phyloP scores from a whole-genome alignment of 2,888 invertebrate species.

The Hemistola chrysoprasaria region DNA sequence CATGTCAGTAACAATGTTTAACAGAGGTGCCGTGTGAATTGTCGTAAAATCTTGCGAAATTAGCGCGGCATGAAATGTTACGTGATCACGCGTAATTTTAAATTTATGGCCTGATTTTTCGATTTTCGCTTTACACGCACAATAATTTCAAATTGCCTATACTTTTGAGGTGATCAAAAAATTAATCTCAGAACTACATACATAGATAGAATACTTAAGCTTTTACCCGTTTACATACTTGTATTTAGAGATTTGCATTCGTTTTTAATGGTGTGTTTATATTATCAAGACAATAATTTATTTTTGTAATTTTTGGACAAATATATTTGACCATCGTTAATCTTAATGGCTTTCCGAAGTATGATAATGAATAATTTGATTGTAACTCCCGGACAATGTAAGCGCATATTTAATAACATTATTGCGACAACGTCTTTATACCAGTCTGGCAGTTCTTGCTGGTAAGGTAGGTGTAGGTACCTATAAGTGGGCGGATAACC shows the following conservation, averaged over 20 bases:
- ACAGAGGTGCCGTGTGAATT: conserved; percentile 41
- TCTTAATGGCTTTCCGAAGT: no score
- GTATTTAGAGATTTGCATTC: no score
- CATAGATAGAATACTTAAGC: no score
- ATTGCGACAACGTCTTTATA: conserved; percentile 23
- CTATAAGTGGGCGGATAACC: conserved; percentile 27
- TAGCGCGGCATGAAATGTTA: conserved; percentile 44
- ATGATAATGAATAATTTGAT: no score
- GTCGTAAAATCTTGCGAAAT: conserved; percentile 48
- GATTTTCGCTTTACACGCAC: conserved; percentile 21
- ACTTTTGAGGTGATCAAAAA: no score
- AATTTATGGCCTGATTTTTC: conserved; percentile 18
- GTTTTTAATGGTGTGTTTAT: no score
- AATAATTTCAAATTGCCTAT: conserved; percentile 8
- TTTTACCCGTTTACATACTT: no score
- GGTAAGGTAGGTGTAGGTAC: conserved; percentile 1
- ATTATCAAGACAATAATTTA: no score
- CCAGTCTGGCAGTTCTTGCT: conserved; percentile 3
- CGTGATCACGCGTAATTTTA: conserved; percentile 33
- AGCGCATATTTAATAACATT: conserved; percentile 9
- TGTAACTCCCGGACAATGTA: no score
- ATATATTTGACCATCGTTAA: no score
- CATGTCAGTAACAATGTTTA: conserved; percentile 7
- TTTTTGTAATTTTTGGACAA: no score
- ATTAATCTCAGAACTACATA: no score